Conservation (phyloP, 2,797 vertebrate genomes). For the Schizopygopsis malacanthus region DNA sequence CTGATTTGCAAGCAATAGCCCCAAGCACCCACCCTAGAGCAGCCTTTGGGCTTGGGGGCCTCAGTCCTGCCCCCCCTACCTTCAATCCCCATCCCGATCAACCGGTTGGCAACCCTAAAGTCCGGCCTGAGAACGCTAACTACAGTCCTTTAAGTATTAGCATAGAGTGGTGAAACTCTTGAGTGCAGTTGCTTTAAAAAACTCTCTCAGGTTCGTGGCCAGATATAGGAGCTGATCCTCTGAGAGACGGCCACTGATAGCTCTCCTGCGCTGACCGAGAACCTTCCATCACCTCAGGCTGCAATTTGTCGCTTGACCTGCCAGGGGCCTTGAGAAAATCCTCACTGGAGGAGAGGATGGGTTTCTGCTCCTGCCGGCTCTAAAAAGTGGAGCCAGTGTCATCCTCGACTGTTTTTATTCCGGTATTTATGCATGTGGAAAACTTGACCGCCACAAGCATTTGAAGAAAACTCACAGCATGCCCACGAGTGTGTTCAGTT, state of each 20-base stretch:
- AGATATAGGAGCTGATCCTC: slow-evolving; percentile 64
- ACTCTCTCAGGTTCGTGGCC: slow-evolving; percentile 61
- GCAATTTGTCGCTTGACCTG: slow-evolving; percentile 84
- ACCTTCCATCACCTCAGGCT: slow-evolving; percentile 76
- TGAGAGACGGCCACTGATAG: slow-evolving; percentile 71
- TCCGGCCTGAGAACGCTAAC: slow-evolving; percentile 12
- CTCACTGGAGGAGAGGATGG: slow-evolving; percentile 74
- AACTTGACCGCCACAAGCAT: slow-evolving; percentile 34
- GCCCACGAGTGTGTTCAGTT: slow-evolving; percentile 52
- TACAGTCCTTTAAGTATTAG: slow-evolving; percentile 27
- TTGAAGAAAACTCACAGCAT: slow-evolving; percentile 45
- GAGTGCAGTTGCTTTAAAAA: background rate
- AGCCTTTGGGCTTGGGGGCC: slow-evolving; percentile 66
- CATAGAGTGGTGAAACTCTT: slow-evolving; percentile 13
- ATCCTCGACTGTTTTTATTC: slow-evolving; percentile 22
- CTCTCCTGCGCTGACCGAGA: slow-evolving; percentile 58
- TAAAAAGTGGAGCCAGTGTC: slow-evolving; percentile 51
- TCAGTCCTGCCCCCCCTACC: slow-evolving; percentile 18
- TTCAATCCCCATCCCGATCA: slow-evolving; percentile 56
- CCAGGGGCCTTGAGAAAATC: slow-evolving; percentile 82
- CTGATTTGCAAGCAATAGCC: slow-evolving; percentile 82
- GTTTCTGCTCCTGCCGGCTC: slow-evolving; percentile 68
- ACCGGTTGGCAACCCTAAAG: slow-evolving; percentile 40
- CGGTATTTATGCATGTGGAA: slow-evolving; percentile 49
- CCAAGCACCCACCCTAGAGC: slow-evolving; percentile 76